Base-by-base conservation (phyloP, 2,113 vertebrate genomes). In the Cygnus buccinator region DNA sequence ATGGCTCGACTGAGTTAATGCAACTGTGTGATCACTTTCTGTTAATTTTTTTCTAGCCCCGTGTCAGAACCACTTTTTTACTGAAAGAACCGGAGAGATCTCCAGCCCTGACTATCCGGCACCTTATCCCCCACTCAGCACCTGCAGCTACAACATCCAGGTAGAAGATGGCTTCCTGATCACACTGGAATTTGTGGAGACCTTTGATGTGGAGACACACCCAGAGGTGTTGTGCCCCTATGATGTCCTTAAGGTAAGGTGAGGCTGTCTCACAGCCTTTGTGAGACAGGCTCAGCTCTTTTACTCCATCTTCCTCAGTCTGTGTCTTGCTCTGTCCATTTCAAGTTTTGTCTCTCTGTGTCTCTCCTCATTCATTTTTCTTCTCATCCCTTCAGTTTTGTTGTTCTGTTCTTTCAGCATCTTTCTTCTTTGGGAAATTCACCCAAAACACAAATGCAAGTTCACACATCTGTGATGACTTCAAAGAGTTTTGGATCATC, bases 191-290 rank as follows among this genome's bases (percentile, higher is more conserved):
- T 99, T 99, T 29, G 73, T 91, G 94, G 98, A 97, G 61, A 92
- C 97, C 41, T 99, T 99, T 68, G 97, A 99, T 8, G 93, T 99
- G 66, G 98, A 98, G 86, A 65, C 4, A 6, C 96, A 96, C n/a
- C 89, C 97, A 0, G 97, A 96, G 8, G 23, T 6, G 52, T 59
- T 18, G 84, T 98, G 97, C 44, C 98, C 98, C 14, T 99, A 98
- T 4, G 98, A 99, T 74, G 92, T 95, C 81, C 95, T 99, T 68
- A 98, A 98, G 98, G 98, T 99, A 79, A 79, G 97, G 92, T 23
- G 75, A 46, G 39, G 4, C 28, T 63, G 68, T 28, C 14, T 44
- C 73, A 55, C 33, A 55, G 50, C 70, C 50, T 54, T 33, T 43
- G 29, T 26, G 37, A 61, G 59, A 16, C 43, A 33, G 43, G 43